Evolutionary conservation across 2,113 vertebrate genomes (phyloP), one percentile per base, ranked within the genome.

Genomic region (Polyodon spathula): DNA sequence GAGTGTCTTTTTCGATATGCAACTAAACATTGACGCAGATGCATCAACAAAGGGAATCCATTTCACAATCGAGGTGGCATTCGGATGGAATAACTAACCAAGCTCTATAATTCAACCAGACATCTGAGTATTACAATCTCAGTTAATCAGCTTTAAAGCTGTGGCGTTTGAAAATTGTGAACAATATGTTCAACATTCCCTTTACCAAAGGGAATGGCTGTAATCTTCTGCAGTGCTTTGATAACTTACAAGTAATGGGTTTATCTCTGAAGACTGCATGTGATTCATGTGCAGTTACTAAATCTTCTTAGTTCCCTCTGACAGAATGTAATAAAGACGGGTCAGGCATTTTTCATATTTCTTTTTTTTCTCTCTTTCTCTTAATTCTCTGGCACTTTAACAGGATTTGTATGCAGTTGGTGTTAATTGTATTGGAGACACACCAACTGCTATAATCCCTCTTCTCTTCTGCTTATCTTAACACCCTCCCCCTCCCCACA

Each of bases 341-440:
- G 78, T 75, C 79, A 81, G 37, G 57, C 57, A 63, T 74, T 76
- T 80, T 78, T 81, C 74, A 74, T 77, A 77, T 76, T 74, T 17
- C 52, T 67, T 69, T 52, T 63, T 61, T n/a, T n/a, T n/a, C n/a
- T n/a, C n/a, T n/a, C n/a, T n/a, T n/a, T 40, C 54, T 50, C 53
- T 61, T 77, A 75, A 67, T 71, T 83, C 64, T 76, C 77, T 80
- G 78, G 83, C 79, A 80, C 66, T 76, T 66, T 76, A 88, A 89
- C 55, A 84, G 76, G 72, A 89, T 80, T 86, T 84, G 65, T 43
- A 68, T 63, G 65, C 68, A 75, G 71, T 73, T 78, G 68, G 63
- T 76, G 77, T 73, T 84, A 88, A 89, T 81, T 86, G 70, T 78
- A 77, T 67, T 66, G 40, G 63, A 63, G 76, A 42, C 71, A 62